phyloP scores from a whole-genome alignment of 2,113 vertebrate genomes.

The Serilophus lunatus region DNA sequence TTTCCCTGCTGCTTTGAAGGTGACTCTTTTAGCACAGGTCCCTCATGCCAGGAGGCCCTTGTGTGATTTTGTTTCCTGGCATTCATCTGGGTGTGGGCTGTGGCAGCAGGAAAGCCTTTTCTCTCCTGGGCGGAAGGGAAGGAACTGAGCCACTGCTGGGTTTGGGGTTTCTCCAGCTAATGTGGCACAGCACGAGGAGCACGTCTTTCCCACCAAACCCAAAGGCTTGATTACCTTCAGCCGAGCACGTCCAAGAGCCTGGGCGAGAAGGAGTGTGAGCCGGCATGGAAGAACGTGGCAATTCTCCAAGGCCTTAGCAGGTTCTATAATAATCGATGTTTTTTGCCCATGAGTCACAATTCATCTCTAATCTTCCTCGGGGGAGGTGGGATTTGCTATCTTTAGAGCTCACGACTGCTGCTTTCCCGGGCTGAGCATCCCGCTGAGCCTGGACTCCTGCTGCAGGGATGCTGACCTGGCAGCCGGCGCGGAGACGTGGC shows the following conservation, averaged over 20 bases:
- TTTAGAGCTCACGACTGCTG: not conserved
- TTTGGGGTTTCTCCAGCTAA: not conserved
- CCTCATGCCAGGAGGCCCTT: not conserved
- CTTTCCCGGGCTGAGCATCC: not conserved
- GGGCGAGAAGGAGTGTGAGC: not conserved
- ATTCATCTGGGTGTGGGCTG: not conserved
- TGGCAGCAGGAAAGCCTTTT: not conserved
- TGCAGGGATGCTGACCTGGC: slow-evolving; percentile 27
- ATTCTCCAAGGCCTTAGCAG: not conserved
- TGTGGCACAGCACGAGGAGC: not conserved
- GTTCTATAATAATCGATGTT: not conserved
- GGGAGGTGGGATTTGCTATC: slow-evolving; percentile 29
- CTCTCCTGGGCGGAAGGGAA: not conserved
- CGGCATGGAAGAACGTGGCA: not conserved
- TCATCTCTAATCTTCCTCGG: not conserved
- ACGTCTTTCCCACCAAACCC: not conserved
- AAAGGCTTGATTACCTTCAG: not conserved
- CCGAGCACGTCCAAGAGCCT: not conserved
- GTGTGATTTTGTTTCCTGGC: not conserved
- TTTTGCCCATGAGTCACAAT: slow-evolving; percentile 38
- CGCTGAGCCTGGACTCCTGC: not conserved
- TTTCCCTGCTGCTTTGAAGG: slow-evolving; percentile 30
- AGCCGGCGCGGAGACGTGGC: accelerated
- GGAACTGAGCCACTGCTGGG: not conserved
- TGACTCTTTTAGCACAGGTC: slow-evolving; percentile 6